phyloP scores from a whole-genome alignment of 2,113 vertebrate species.

The Saccopteryx leptura region DNA sequence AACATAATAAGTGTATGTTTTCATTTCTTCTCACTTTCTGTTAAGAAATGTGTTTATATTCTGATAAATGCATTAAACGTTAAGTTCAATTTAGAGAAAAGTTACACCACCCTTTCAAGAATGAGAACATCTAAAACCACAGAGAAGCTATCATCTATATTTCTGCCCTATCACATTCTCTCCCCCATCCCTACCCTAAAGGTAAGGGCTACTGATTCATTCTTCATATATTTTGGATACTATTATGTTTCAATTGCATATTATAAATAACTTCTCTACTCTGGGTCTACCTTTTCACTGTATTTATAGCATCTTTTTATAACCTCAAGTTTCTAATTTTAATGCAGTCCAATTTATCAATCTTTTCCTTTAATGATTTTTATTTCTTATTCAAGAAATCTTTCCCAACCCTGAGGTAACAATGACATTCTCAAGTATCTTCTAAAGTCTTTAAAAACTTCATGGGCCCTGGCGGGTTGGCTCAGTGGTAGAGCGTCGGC shows the following conservation, averaged over 20 bases:
- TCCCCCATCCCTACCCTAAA: neutral
- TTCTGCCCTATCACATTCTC: neutral
- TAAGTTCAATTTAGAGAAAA: constrained; percentile 11
- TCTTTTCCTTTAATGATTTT: constrained; percentile 2
- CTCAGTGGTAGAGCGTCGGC: no score
- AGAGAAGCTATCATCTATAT: neutral
- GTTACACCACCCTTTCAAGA: neutral
- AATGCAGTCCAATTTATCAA: neutral
- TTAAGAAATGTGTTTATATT: neutral
- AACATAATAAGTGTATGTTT: neutral
- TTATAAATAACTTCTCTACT: neutral
- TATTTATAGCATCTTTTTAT: neutral
- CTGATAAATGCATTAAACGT: neutral
- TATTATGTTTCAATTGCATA: neutral
- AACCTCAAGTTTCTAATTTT: constrained; percentile 3
- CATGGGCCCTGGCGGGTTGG: neutral
- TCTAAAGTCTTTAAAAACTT: constrained; percentile 34
- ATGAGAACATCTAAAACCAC: neutral
- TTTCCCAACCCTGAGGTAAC: neutral
- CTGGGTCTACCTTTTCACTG: neutral
- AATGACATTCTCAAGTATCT: constrained; percentile 18
- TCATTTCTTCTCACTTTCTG: constrained; percentile 20
- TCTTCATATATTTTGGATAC: neutral
- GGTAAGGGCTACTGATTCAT: neutral
- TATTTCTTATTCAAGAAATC: neutral